Evolutionary conservation across 2,113 vertebrate species (phyloP).

Genomic region (Athene cunicularia): DNA sequence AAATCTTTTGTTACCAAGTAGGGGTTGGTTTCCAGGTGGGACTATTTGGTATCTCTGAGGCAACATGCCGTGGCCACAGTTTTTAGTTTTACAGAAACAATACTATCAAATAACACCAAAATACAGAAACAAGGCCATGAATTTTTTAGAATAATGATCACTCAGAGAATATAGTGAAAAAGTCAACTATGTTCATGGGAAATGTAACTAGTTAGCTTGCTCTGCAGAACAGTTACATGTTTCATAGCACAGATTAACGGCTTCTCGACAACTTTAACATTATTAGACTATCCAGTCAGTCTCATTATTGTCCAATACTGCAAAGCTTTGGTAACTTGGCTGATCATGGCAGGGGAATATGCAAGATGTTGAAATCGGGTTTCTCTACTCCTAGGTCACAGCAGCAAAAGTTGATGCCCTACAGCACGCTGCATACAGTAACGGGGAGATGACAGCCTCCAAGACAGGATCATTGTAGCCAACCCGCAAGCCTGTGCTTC

Average conservation of each 20-base stretch:
- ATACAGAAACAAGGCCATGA: background rate
- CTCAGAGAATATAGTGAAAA: background rate
- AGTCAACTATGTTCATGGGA: background rate
- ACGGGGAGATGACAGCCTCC: background rate
- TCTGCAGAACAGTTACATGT: background rate
- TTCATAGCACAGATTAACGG: background rate
- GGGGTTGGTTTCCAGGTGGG: background rate
- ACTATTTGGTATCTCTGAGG: background rate
- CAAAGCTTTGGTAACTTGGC: background rate
- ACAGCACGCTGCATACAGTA: accelerated
- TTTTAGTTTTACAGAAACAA: background rate
- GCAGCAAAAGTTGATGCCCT: background rate
- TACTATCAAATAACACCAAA: background rate
- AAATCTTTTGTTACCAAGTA: background rate
- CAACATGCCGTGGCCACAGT: background rate
- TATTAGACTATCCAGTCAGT: background rate
- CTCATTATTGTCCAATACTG: background rate
- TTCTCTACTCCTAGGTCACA: background rate
- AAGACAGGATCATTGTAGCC: background rate
- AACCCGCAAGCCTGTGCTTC: background rate
- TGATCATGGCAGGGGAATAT: background rate
- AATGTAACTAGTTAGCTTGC: background rate
- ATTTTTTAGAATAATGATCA: background rate
- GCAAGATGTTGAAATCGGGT: background rate
- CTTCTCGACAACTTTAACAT: background rate